Conservation (phyloP, 2,888 invertebrate species). For the Sinotaia quadrata region DNA sequence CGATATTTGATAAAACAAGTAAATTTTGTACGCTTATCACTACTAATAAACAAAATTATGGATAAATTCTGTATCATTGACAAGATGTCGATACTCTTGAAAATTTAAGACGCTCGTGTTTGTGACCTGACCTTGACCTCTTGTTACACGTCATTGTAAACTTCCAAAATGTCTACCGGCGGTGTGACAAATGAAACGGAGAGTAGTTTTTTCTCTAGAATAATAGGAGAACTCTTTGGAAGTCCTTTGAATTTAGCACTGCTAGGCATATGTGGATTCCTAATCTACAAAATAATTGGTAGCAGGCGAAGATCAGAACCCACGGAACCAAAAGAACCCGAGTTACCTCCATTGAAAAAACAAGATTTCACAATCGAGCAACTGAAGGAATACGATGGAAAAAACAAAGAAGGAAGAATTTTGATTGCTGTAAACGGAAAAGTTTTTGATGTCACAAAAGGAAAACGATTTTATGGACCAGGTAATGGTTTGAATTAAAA, state of each 20-base stretch:
- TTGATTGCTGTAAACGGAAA: slow-evolving; percentile 94
- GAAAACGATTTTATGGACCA: slow-evolving; percentile 93
- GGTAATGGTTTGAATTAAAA: too few relatives aligned
- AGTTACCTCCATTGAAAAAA: slow-evolving; percentile 85
- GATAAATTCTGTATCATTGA: too few relatives aligned
- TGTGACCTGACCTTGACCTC: slow-evolving; percentile 24
- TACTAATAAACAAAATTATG: too few relatives aligned
- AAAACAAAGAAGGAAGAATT: slow-evolving; percentile 84
- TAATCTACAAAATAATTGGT: slow-evolving; percentile 83
- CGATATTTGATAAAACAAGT: too few relatives aligned
- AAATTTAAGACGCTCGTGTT: too few relatives aligned
- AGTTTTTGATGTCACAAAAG: slow-evolving; percentile 92
- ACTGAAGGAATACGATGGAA: slow-evolving; percentile 88
- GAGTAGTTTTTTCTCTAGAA: slow-evolving; percentile 44
- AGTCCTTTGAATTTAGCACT: slow-evolving; percentile 83
- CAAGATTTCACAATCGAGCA: slow-evolving; percentile 92
- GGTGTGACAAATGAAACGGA: slow-evolving; percentile 29
- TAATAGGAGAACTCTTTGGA: slow-evolving; percentile 77
- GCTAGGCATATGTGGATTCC: slow-evolving; percentile 80
- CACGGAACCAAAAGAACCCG: slow-evolving; percentile 74
- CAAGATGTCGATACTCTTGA: too few relatives aligned
- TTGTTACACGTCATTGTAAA: slow-evolving; percentile 25
- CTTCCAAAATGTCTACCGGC: slow-evolving; percentile 35
- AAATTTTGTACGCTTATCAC: too few relatives aligned
- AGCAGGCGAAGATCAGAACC: slow-evolving; percentile 53